A percentile compares a stretch with the other conserved stretches of the same genome.
phyloP scores from a whole-genome alignment of 2,113 vertebrate species.

The Salminus brasiliensis region DNA sequence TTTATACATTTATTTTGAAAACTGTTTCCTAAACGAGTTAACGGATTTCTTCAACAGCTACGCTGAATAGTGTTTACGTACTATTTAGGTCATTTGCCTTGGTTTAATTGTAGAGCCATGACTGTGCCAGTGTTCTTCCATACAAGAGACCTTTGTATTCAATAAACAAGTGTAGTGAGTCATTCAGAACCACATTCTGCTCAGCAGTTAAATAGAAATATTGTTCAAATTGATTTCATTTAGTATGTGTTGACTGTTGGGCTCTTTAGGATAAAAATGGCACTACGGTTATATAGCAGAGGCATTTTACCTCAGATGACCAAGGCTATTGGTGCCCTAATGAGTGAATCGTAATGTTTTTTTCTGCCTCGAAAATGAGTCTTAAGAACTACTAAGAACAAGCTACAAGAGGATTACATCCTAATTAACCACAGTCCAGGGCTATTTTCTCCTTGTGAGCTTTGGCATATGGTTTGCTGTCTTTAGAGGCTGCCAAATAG shows the following conservation, averaged over 20 bases:
- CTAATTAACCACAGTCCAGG: conserved; percentile 38
- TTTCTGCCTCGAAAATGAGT: not conserved
- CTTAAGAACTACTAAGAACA: conserved; percentile 40
- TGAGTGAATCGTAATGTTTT: conserved; percentile 10
- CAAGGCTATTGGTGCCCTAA: not conserved
- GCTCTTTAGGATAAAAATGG: not conserved
- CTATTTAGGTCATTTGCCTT: not conserved
- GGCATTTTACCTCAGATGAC: not conserved
- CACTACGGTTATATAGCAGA: not conserved
- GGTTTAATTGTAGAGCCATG: not conserved
- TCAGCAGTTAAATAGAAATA: not conserved
- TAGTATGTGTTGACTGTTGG: not conserved
- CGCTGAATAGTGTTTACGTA: not conserved
- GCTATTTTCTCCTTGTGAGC: conserved; percentile 37
- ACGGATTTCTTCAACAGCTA: not conserved
- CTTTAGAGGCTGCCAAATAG: conserved; percentile 42
- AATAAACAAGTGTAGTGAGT: not conserved
- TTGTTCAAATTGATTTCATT: not conserved
- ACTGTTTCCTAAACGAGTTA: too few relatives aligned
- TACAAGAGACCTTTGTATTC: not conserved
- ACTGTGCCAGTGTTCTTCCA: not conserved
- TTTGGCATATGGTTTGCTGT: not conserved
- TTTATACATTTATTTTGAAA: too few relatives aligned
- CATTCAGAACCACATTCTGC: not conserved
- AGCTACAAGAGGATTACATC: conserved; percentile 39